A percentile compares a stretch with the other conserved stretches of the same genome.
Evolutionary conservation across 1,140 invertebrate species (phyloP).

Genomic region (Sitophilus oryzae): DNA sequence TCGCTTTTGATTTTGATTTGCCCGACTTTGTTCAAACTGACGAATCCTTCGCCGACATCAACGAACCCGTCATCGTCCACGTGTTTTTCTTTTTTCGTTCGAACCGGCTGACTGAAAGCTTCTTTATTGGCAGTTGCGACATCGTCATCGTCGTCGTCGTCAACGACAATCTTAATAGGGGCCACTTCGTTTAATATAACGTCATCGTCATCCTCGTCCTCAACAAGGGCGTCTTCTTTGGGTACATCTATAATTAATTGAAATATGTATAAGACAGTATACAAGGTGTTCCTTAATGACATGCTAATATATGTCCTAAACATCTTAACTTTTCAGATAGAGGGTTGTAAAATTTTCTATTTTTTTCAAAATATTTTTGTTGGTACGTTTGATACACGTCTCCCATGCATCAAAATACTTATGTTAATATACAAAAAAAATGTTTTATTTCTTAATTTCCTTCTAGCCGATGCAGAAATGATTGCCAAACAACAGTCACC

Average conservation of each 20-base stretch:
- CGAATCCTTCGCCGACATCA: conserved; percentile 37
- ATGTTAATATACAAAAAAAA: no score
- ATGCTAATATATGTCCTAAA: no score
- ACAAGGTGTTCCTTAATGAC: no score
- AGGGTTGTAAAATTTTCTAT: no score
- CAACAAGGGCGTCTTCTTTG: conserved; percentile 21
- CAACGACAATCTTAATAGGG: conserved; percentile 45
- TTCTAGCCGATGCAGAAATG: no score
- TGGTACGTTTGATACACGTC: no score
- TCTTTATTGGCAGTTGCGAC: conserved; percentile 40
- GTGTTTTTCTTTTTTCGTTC: conserved; percentile 42
- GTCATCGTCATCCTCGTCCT: conserved; percentile 48
- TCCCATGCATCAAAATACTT: no score
- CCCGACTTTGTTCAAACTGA: conserved; percentile 38
- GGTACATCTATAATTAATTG: background rate
- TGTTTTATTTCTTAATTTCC: no score
- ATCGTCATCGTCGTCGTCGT: conserved; percentile 48
- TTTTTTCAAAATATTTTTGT: no score
- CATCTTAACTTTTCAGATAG: no score
- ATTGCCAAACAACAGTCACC: no score
- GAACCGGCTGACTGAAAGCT: conserved; percentile 9
- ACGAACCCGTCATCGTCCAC: conserved; percentile 43
- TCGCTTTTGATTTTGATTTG: conserved; percentile 54
- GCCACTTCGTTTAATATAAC: conserved; percentile 50
- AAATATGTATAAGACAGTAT: background rate